Percentiles rank a stretch among this genome's conserved stretches.
Conservation (phyloP, 1,140 invertebrate species). For the Gryon sp. region DNA sequence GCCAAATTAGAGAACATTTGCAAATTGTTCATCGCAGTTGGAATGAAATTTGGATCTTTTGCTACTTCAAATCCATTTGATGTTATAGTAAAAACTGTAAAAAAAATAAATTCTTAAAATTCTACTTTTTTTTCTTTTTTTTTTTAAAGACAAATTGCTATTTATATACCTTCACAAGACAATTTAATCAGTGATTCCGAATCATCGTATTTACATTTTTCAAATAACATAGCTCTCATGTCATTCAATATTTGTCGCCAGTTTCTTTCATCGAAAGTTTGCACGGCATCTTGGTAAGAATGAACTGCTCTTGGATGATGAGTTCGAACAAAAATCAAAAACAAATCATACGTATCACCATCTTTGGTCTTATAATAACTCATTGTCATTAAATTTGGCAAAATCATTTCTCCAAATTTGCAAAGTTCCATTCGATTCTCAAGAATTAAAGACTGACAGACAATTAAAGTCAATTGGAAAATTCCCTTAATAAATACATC, state of each 20-base stretch:
- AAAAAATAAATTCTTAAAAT: slow-evolving; percentile 5
- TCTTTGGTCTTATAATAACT: slow-evolving; percentile 35
- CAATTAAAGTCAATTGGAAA: slow-evolving; percentile 33
- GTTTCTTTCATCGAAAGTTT: slow-evolving; percentile 36
- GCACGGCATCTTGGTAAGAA: slow-evolving; percentile 40
- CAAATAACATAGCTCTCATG: slow-evolving; percentile 35
- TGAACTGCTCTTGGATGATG: slow-evolving; percentile 47
- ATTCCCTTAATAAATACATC: slow-evolving; percentile 17
- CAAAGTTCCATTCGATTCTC: slow-evolving; percentile 49
- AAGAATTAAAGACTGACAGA: slow-evolving; percentile 32
- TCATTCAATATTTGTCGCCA: slow-evolving; percentile 52
- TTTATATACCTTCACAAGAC: slow-evolving; percentile 49
- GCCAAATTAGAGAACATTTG: slow-evolving; percentile 22
- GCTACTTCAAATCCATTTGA: slow-evolving; percentile 36
- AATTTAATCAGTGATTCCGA: slow-evolving; percentile 35
- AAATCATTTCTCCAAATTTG: slow-evolving; percentile 51
- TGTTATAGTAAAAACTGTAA: slow-evolving; percentile 51
- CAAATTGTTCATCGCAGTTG: slow-evolving; percentile 41
- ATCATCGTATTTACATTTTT: slow-evolving; percentile 23
- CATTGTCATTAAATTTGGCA: slow-evolving; percentile 22
- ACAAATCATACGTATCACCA: slow-evolving; percentile 50
- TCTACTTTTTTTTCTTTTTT: no score
- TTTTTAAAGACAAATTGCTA: no score
- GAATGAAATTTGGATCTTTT: slow-evolving; percentile 19
- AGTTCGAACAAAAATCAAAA: slow-evolving; percentile 40